Percentiles rank a stretch among this genome's conserved stretches.
Conservation (phyloP, 2,113 vertebrate species). For the Oncorhynchus gorbuscha region DNA sequence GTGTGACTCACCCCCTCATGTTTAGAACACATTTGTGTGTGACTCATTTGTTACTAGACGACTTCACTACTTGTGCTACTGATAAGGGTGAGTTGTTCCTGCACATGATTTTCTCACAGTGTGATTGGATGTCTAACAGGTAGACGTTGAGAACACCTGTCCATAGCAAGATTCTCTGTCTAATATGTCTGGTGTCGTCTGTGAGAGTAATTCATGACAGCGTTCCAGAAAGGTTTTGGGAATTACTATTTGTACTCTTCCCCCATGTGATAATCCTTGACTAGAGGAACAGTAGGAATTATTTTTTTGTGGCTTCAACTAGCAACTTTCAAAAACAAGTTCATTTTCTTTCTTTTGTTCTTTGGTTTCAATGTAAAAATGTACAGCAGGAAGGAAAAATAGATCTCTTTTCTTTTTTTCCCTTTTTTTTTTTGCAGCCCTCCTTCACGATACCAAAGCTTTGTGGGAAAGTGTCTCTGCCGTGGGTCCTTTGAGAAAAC, state of each 20-base stretch:
- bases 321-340: background rate
- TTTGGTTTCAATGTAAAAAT: background rate
- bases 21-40: background rate
- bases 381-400: conserved; percentile 16
- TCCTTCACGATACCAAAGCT: conserved; percentile 35
- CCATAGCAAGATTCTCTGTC: conserved; percentile 13
- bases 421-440: background rate
- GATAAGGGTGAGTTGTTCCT: conserved; percentile 19
- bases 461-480: conserved; percentile 68
- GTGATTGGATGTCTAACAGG: conserved; percentile 59
- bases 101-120: conserved; percentile 17
- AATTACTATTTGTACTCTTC: conserved; percentile 25
- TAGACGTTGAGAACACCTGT: conserved; percentile 22
- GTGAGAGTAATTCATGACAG: conserved; percentile 21
- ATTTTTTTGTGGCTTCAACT: background rate
- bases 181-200: conserved; percentile 1
- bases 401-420: background rate
- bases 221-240: conserved; percentile 36
- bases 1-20: background rate
- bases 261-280: conserved; percentile 21
- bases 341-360: background rate
- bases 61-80: conserved; percentile 13
- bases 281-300: background rate
- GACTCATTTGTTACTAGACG: background rate
- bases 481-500: conserved; percentile 66